Evolutionary conservation across 2,113 vertebrate species (phyloP), one percentile per base, ranked within the genome.

Genomic region (Thamnaconus septentrionalis): DNA sequence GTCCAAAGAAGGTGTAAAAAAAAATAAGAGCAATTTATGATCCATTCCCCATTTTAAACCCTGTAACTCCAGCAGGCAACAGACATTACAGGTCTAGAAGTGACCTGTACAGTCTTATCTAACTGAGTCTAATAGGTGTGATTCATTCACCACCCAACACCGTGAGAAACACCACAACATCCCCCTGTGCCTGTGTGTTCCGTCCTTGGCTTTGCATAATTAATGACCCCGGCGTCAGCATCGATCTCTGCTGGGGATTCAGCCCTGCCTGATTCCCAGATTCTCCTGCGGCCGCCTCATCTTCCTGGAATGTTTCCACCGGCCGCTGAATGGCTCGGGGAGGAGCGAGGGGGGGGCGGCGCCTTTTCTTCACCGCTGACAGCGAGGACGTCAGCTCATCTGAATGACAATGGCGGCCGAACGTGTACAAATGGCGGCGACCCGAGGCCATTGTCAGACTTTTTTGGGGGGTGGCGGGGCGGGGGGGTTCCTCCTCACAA

Each of bases 271-370:
- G 59, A 56, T 59, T 53, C 59, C 51, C 55, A 79, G 68, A 64
- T 47, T 58, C 54, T 48, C 71, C 57, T 54, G 66, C 76, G 8
- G 52, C 71, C 57, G 58, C 66, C 76, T 73, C 73, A 67, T 74
- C 81, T 88, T 87, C 73, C 80, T 73, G 84, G 79, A 83, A 82
- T 73, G 70, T 31, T 76, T 62, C 61, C 65, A 69, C 64, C 66
- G 9, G 41, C 53, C 31, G 41, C 77, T 69, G 81, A 77, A 83
- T 79, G 41, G 18, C 18, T 31, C 18, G 18, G 18, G 18, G 18
- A 31, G 18, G 18, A 31, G 18, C 18, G 18, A 31, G 18, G 53
- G 69, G 41, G 71, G 63, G 81, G 71, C 55, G 60, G 61, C n/a
- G 56, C 53, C 78, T 86, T 31, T 76, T 86, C 76, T 83, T 80